phyloP scores from a whole-genome alignment of 2,888 invertebrate species.

The Parnassius mnemosyne region DNA sequence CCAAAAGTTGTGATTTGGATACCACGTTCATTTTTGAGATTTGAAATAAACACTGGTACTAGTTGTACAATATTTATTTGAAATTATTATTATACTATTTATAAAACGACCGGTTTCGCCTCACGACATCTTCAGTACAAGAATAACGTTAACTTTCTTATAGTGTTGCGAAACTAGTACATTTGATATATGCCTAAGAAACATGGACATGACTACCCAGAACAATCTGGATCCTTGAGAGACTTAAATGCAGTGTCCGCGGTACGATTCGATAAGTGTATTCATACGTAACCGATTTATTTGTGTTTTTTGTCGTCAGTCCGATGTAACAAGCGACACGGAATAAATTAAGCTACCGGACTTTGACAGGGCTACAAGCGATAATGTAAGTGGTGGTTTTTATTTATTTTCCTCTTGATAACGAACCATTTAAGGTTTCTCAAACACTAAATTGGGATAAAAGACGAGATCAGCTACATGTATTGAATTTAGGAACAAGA shows the following conservation, averaged over 20 bases:
- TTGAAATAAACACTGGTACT: too few relatives aligned
- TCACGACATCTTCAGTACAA: too few relatives aligned
- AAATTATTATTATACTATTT: too few relatives aligned
- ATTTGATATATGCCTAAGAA: too few relatives aligned
- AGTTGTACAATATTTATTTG: too few relatives aligned
- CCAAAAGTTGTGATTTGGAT: too few relatives aligned
- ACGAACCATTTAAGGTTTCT: slow-evolving; percentile 24
- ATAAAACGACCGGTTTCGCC: too few relatives aligned
- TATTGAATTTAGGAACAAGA: slow-evolving; percentile 14
- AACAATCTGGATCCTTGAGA: slow-evolving; percentile 10
- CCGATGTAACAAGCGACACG: slow-evolving; percentile 54
- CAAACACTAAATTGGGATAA: slow-evolving; percentile 26
- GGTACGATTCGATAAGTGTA: slow-evolving; percentile 48
- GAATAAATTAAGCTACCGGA: slow-evolving; percentile 78
- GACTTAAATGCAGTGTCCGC: slow-evolving; percentile 29
- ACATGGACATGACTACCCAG: background rate
- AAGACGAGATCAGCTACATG: slow-evolving; percentile 17
- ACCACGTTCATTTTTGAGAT: too few relatives aligned
- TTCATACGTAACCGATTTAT: slow-evolving; percentile 44
- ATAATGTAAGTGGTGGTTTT: slow-evolving; percentile 40
- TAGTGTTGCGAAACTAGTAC: too few relatives aligned
- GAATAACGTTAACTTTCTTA: too few relatives aligned
- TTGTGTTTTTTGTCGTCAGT: slow-evolving; percentile 47
- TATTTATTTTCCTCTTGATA: slow-evolving; percentile 36
- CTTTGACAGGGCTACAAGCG: slow-evolving; percentile 51